phyloP scores from a whole-genome alignment of 2,797 vertebrate species.

The Champsocephalus esox region DNA sequence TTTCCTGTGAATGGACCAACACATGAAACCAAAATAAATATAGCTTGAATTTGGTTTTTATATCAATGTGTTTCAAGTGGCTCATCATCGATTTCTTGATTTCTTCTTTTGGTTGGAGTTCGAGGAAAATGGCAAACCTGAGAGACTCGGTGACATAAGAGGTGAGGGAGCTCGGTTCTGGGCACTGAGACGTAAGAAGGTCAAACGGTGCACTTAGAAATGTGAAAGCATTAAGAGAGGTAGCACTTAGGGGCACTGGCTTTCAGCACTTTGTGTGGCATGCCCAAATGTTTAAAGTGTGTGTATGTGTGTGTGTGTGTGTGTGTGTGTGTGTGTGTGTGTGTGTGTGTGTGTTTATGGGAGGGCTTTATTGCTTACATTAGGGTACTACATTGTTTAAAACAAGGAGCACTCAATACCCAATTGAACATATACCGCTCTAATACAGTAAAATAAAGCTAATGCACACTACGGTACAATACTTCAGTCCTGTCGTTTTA shows the following conservation, averaged over 20 bases:
- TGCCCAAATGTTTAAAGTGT: constrained; percentile 12
- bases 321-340: too few species aligned
- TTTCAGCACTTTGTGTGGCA: constrained; percentile 39
- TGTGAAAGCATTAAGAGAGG: constrained; percentile 55
- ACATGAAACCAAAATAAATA: neutral
- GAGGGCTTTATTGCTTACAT: neutral
- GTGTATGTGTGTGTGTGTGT: too few species aligned
- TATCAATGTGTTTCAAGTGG: constrained; percentile 1
- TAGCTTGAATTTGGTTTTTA: neutral
- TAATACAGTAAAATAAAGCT: neutral
- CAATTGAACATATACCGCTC: neutral
- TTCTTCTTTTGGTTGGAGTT: constrained; percentile 29
- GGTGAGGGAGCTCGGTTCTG: constrained; percentile 48
- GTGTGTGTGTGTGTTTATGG: neutral
- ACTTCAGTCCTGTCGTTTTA: too few species aligned
- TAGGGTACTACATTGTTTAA: neutral
- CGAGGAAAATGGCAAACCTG: constrained; percentile 24
- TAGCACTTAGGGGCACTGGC: constrained; percentile 45
- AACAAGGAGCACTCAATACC: neutral
- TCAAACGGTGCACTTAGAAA: constrained; percentile 59
- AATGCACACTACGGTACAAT: too few species aligned
- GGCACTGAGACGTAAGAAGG: constrained; percentile 52
- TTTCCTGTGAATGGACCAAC: too few species aligned
- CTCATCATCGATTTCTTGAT: constrained; percentile 17
- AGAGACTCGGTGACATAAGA: constrained; percentile 18